Evolutionary conservation across 2,797 vertebrate species (phyloP).

Genomic region (Notolabrus celidotus): DNA sequence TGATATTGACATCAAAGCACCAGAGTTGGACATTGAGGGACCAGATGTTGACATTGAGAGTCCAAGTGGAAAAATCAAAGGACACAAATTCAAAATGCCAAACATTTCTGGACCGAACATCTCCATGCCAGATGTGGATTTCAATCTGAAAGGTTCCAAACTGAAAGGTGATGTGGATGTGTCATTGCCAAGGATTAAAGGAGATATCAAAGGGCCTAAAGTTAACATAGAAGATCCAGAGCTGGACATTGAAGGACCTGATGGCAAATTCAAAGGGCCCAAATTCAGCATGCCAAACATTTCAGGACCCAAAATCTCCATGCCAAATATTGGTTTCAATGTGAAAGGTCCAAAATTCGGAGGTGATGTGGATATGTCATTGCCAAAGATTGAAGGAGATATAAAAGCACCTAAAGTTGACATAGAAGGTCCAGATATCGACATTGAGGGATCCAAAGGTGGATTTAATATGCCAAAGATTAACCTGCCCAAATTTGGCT

Average conservation of each 20-base stretch:
- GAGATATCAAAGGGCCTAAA: constrained; percentile 23
- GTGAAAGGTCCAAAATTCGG: constrained; percentile 61
- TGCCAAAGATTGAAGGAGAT: constrained; percentile 56
- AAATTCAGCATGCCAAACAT: constrained; percentile 28
- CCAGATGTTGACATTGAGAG: too few relatives aligned
- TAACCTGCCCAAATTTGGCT: background rate
- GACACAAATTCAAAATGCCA: too few relatives aligned
- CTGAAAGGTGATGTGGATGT: constrained; percentile 21
- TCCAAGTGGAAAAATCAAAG: too few relatives aligned
- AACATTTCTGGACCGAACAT: constrained; percentile 48
- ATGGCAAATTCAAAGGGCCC: constrained; percentile 27
- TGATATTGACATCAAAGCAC: too few relatives aligned
- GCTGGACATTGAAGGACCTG: constrained; percentile 13
- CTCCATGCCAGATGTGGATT: constrained; percentile 17
- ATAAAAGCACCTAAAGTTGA: constrained; percentile 22
- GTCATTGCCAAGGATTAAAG: constrained; percentile 28
- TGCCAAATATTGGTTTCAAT: constrained; percentile 55
- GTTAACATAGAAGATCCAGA: constrained; percentile 36
- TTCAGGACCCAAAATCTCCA: too few relatives aligned
- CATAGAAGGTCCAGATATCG: constrained; percentile 4
- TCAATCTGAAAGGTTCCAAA: constrained; percentile 29
- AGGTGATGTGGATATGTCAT: constrained; percentile 46
- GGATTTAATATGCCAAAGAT: constrained; percentile 16
- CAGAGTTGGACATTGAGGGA: too few relatives aligned
- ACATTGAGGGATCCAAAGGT: constrained; percentile 26